Percentiles rank a stretch among this genome's conserved stretches.
phyloP scores from a whole-genome alignment of 2,888 invertebrate species.

The Drosophila austrosaltans region DNA sequence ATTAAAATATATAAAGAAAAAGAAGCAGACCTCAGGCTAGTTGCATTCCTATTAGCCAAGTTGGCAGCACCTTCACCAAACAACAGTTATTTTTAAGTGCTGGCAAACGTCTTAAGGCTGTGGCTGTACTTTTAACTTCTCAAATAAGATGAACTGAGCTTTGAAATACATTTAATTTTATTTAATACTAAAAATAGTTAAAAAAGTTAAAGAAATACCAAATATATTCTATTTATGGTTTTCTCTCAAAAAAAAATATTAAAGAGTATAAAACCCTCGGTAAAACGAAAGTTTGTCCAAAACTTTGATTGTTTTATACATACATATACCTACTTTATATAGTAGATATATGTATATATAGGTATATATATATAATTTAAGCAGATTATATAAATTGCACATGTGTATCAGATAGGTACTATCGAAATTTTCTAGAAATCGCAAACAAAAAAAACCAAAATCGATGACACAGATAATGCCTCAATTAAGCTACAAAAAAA shows the following conservation, averaged over 20 bases:
- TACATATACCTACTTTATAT: neutral
- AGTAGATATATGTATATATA: neutral
- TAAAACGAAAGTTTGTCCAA: neutral
- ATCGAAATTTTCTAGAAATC: constrained; percentile 14
- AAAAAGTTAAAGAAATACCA: too few relatives aligned
- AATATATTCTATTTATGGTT: too few relatives aligned
- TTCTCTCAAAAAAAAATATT: too few relatives aligned
- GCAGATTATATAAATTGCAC: constrained; percentile 66
- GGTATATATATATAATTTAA: constrained; percentile 59
- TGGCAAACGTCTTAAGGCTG: neutral
- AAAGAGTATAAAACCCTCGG: neutral
- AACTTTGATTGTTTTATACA: neutral
- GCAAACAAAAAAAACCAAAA: constrained; percentile 35
- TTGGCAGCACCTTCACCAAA: neutral
- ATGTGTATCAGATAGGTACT: constrained; percentile 42
- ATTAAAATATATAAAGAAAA: too few relatives aligned
- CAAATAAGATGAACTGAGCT: too few relatives aligned
- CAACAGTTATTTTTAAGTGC: neutral
- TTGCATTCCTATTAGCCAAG: neutral
- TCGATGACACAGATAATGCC: constrained; percentile 75
- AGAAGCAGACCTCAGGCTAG: too few relatives aligned
- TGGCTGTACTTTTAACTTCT: too few relatives aligned
- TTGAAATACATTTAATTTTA: too few relatives aligned
- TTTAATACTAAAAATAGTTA: too few relatives aligned
- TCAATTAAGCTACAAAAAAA: constrained; percentile 65